A percentile compares a stretch with the other conserved stretches of the same genome.
Conservation (phyloP, 2,888 invertebrate genomes). For the Tridacna crocea region DNA sequence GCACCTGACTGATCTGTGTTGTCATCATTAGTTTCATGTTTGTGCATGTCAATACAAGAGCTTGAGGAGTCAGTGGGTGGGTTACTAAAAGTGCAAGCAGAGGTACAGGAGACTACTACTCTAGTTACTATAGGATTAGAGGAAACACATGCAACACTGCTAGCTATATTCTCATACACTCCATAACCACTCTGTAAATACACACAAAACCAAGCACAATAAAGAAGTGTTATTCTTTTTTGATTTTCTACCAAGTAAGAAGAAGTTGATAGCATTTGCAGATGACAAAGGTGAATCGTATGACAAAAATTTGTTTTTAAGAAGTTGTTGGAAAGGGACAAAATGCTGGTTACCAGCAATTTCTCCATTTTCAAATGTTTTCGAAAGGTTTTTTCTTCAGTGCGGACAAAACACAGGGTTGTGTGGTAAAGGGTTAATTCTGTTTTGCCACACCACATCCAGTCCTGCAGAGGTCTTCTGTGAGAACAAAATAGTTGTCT, state of each 20-base stretch:
- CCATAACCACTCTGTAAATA: constrained; percentile 22
- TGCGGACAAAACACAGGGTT: too few relatives aligned
- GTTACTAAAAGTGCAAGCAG: not conserved
- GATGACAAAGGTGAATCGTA: too few relatives aligned
- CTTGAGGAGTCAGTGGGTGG: not conserved
- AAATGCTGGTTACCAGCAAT: too few relatives aligned
- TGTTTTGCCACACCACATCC: not conserved
- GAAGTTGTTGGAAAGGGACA: too few relatives aligned
- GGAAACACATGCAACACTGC: constrained; percentile 10
- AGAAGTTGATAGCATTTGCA: too few relatives aligned
- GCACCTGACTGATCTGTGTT: too few relatives aligned
- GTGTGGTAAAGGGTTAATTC: not conserved
- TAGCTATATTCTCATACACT: constrained; percentile 12
- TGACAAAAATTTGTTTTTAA: not conserved
- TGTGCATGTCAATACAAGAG: not conserved
- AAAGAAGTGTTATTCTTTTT: not conserved
- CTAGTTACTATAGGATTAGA: constrained; percentile 27
- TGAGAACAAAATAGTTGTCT: too few relatives aligned
- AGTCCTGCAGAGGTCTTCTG: too few relatives aligned
- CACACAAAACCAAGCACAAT: constrained; percentile 10
- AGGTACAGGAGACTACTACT: not conserved
- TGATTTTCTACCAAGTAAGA: too few relatives aligned
- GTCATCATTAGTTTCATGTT: too few relatives aligned
- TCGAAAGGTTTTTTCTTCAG: too few relatives aligned
- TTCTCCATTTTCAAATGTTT: too few relatives aligned